Evolutionary conservation across 2,888 invertebrate species (phyloP), one percentile per base, ranked within the genome.

Genomic region (Punctoribates punctum): DNA sequence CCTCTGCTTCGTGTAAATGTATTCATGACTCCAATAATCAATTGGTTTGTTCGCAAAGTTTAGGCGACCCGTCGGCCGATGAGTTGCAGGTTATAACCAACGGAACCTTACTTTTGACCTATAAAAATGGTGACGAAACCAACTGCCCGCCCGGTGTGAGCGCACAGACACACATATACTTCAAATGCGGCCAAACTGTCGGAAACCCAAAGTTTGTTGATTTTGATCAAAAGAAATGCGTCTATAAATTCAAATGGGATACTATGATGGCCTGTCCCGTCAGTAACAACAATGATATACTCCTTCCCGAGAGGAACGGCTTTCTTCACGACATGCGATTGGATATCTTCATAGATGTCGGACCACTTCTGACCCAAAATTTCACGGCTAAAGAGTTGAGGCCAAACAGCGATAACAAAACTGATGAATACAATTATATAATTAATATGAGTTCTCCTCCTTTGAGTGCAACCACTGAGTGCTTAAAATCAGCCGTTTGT

Each of bases 231-330:
- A 20, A 29, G 13, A 2, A 70, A 38, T 80, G 80, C 72, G 75
- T 77, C 20, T 79, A 78, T 73, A 57, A 77, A 25, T 80, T 80
- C 73, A 76, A 77, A 67, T 80, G 80, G 80, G 73, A 78, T 9
- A 79, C 79, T 38, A 76, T 76, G 23, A 75, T 77, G 74, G 79
- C 79, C 11, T 80, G 80, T 74, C 77, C 78, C 1, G 77, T 65
- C 25, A 20, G 20, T 1, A 17, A 46, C 17, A 27, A 25, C 9
- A 38, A 73, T 29, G 72, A 73, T 23, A 11, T 11, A 5, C 46
- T 77, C 13, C 27, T 57, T 2, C 20, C 38, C 8, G 20, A 34
- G 15, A 15, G 29, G 8, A 29, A 73, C 23, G 51, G 34, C n/a
- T 38, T 25, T 48, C 51, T 77, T 17, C 3, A 75, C 8, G 75